A percentile compares a stretch with the other conserved stretches of the same genome.
Evolutionary conservation across 2,113 vertebrate genomes (phyloP).

Genomic region (Anseranas semipalmata): DNA sequence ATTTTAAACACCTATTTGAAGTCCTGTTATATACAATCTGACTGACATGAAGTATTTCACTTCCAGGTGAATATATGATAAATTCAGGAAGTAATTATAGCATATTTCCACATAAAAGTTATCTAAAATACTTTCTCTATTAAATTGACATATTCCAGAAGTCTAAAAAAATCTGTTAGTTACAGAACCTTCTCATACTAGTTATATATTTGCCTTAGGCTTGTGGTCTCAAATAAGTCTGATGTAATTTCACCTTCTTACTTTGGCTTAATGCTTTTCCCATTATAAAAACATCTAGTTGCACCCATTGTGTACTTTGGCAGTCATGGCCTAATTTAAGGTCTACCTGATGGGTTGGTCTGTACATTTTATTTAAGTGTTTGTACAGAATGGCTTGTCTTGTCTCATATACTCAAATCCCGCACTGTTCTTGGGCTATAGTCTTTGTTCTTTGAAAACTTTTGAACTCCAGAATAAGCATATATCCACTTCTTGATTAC

Average conservation of each 20-base stretch:
- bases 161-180: background rate
- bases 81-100: background rate
- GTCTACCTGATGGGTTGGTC: rapidly evolving
- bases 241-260: background rate
- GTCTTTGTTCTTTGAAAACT: background rate
- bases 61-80: background rate
- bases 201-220: background rate
- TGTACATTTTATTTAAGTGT: background rate
- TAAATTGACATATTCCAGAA: background rate
- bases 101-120: background rate
- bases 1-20: background rate
- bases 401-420: background rate
- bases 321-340: background rate
- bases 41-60: background rate
- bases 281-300: background rate
- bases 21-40: background rate
- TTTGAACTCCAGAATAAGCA: background rate
- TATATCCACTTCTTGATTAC: background rate
- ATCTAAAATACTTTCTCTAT: background rate
- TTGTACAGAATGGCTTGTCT: background rate
- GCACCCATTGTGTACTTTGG: background rate
- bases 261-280: background rate
- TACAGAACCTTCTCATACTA: background rate
- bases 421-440: background rate
- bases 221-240: background rate